Percentiles rank a stretch among this genome's conserved stretches.
Evolutionary conservation across 2,888 invertebrate genomes (phyloP).

Genomic region (Catocala sponsa): DNA sequence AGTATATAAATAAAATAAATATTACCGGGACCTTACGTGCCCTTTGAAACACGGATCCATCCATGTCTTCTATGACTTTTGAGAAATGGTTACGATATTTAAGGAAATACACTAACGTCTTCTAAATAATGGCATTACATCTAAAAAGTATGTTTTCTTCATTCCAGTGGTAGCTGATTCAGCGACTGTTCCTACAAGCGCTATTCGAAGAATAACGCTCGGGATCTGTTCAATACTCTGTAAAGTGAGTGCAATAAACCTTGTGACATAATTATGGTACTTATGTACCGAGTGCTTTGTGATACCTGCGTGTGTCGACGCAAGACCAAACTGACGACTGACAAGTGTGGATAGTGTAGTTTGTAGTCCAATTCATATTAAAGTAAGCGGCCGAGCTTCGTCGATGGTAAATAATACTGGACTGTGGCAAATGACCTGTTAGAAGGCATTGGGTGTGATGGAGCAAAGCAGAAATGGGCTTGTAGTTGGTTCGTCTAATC

Average conservation of each 20-base stretch:
- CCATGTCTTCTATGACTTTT: too few species aligned
- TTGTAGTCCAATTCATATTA: constrained; percentile 18
- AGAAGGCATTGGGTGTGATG: too few species aligned
- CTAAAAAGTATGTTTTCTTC: not conserved
- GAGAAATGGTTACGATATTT: too few species aligned
- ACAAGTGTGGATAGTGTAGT: constrained; percentile 36
- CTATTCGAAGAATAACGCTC: constrained; percentile 84
- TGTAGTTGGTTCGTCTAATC: too few species aligned
- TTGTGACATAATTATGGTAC: constrained; percentile 46
- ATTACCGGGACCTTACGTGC: too few species aligned
- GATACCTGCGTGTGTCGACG: constrained; percentile 55
- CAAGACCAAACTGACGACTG: constrained; percentile 50
- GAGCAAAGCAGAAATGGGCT: too few species aligned
- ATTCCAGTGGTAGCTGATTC: constrained; percentile 86
- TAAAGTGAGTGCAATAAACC: constrained; percentile 58
- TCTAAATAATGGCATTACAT: too few species aligned
- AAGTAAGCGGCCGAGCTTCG: constrained; percentile 26
- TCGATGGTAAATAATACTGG: constrained; percentile 15
- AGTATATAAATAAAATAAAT: too few species aligned
- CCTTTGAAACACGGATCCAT: too few species aligned
- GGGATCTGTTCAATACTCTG: constrained; percentile 84
- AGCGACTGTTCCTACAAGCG: constrained; percentile 85
- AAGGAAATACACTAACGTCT: too few species aligned
- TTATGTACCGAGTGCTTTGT: constrained; percentile 55
- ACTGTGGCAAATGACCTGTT: not conserved